Base-by-base conservation (phyloP, 1,140 invertebrate species). In the Mizuhopecten yessoensis region DNA sequence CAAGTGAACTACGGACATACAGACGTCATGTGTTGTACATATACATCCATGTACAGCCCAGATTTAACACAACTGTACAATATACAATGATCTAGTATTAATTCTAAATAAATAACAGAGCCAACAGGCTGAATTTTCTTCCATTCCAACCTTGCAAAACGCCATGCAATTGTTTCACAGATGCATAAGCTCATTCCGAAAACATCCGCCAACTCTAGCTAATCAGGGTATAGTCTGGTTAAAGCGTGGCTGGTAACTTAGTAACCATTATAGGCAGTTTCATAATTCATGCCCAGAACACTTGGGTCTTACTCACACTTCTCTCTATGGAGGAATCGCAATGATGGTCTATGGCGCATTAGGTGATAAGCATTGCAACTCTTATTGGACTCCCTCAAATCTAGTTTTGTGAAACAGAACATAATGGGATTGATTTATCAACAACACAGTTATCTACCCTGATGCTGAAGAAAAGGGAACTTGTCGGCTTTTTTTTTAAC, bases 311-410 rank as follows among this genome's bases (percentile, higher is more conserved):
- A 93, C 92, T 93, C 88, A 91, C 92, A 89, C 88, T 88, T 88
- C 39, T 92, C 91, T 33, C 92, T 42, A 75, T 90, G 91, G n/a
- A 93, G 91, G 29, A 91, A 87, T 90, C 91, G 90, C 45, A 93
- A 90, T 29, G 93, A 93, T 87, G 89, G 87, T 87, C 89, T 87
- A 75, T 87, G 89, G 86, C 89, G 57, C 57, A 75, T 75, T 75
- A 75, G 57, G 23, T 75, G 57, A 75, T 75, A 75, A 75, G 57
- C 57, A 75, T 75, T 75, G 57, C 57, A 90, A 87, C 86, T 90
- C 87, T 90, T 86, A 34, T 86, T 90, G 33, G 89, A 90, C n/a
- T 90, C 89, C 49, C n/a, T 90, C 34, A 90, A 49, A 90, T 90
- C 89, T 90, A 90, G 34, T 87, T 75, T 29, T 75, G 11, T 75